These are phyloP conservation scores for Criorhina ranunculi DNA, from an alignment of 2,888 invertebrate species.

Conservation along the genomic window DNA sequence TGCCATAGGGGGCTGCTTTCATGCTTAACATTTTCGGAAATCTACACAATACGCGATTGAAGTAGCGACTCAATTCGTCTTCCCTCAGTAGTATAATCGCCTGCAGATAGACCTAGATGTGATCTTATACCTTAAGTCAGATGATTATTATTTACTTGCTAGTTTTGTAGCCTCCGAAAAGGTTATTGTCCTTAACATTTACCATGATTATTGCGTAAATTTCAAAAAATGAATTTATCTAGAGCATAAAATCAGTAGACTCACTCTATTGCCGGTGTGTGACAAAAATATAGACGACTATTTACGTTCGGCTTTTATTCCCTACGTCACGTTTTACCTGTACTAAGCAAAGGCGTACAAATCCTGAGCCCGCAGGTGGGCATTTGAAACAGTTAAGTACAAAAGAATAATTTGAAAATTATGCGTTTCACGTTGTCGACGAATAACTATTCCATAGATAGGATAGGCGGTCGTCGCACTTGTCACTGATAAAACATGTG, in stretches of 20 bases:
- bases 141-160: too few relatives aligned
- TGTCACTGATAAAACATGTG: conserved; percentile 24
- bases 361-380: not conserved
- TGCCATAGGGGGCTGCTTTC: too few relatives aligned
- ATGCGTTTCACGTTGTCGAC: conserved; percentile 28
- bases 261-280: not conserved
- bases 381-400: conserved; percentile 38
- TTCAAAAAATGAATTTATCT: conserved; percentile 1
- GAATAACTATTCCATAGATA: conserved; percentile 13
- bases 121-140: too few relatives aligned
- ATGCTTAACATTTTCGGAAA: too few relatives aligned
- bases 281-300: conserved; percentile 18
- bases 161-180: too few relatives aligned
- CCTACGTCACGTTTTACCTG: conserved; percentile 27
- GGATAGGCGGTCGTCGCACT: conserved; percentile 56
- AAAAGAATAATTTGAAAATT: conserved; percentile 7
- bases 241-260: conserved; percentile 27
- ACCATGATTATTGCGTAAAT: not conserved
- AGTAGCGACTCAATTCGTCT: too few relatives aligned
- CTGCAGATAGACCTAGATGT: too few relatives aligned
- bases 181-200: too few relatives aligned
- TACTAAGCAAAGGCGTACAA: conserved; percentile 1
- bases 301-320: not conserved
- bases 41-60: too few relatives aligned
- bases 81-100: too few relatives aligned